Base-by-base conservation (phyloP, 2,113 vertebrate genomes). In the Talpa occidentalis region DNA sequence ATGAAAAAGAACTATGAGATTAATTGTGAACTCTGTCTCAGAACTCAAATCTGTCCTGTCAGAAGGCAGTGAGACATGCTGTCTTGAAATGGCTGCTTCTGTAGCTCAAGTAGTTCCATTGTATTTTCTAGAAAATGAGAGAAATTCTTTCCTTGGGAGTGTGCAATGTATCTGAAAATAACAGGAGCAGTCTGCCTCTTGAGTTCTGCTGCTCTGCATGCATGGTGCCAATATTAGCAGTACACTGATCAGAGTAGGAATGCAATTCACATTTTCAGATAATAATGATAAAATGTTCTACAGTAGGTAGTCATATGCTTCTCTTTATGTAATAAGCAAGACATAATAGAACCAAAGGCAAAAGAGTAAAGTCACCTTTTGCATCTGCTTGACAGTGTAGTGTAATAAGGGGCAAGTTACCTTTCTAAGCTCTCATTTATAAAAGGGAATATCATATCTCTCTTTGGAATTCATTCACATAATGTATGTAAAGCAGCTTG, bases 401-500 rank as follows among this genome's bases (percentile, higher is more conserved):
- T 70, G 30, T 83, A 59, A 79, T 83, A 49, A 70, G 69, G 37
- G 64, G 19, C 7, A 90, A 77, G 66, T 89, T 88, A 90, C 49
- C 80, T 83, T 92, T 64, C 56, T 94, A 62, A 59, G 77, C 69
- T 95, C 77, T 92, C 56, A 40, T 96, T 49, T 90, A 0, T 90
- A 70, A 90, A 89, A 92, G 40, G 62, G 30, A 88, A 72, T 77
- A 40, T 80, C 76, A n/a, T 88, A 42, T 77, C 74, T 87, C 49
- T 93, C 82, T 89, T 88, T 84, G 90, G 80, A 62, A 59, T 80
- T 95, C 67, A 95, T 6, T 96, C 91, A 90, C 28, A 49, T 88
- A 88, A 88, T 85, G 30, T 78, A 62, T 95, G 35, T 88, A 95
- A 93, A 95, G 77, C 85, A 94, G 81, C 81, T 94, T 94, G 32